Base-by-base conservation (phyloP, 53 echinoderm and acorn worm genomes). In the Holothuria leucospilota region DNA sequence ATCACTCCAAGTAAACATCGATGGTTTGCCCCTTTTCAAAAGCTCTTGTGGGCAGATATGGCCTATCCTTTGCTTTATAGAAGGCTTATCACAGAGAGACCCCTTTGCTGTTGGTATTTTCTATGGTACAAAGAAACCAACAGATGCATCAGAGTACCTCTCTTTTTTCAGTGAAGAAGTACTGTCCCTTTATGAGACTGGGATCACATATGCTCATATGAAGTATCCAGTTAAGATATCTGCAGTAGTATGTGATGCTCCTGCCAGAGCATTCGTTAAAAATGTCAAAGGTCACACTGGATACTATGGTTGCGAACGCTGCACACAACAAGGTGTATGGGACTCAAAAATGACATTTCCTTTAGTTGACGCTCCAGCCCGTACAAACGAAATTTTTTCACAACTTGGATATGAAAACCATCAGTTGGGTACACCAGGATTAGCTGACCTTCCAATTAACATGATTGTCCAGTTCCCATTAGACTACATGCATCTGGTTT, bases 1-100 rank as follows among this genome's bases (percentile, higher is more conserved):
- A 30, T 56, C 29, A 63, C 21, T 82, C n/a, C 88, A 87, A 21
- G 51, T 91, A 40, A 84, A 84, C 39, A 82, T 91, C 20, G 91
- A 91, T 91, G 91, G 91, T 39, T n/a, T 91, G 16, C 91, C 91
- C 14, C 18, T 91, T 26, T 88, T 88, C 58, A 88, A 75, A 63
- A 67, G 78, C 51, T 74, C 52, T 23, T 66, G 59, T 59, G 59
- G 10, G 10, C 84, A 88, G 18, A 74, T 84, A 30, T 91, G 91
- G 84, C 91, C 88, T 21, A 84, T 91, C 39, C 34, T 91, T 23
- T 84, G 88, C 20, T 29, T 84, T 8, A 29, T 59, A 40, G 78
- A 53, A 13, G 28, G 28, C 29, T 21, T 53, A 39, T 13, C 29
- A 20, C 26, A 24, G 27, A 23, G 52, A 78, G 15, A 78, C 23